Base-by-base conservation (phyloP, 2,888 invertebrate species). In the Andrena hattorfiana region DNA sequence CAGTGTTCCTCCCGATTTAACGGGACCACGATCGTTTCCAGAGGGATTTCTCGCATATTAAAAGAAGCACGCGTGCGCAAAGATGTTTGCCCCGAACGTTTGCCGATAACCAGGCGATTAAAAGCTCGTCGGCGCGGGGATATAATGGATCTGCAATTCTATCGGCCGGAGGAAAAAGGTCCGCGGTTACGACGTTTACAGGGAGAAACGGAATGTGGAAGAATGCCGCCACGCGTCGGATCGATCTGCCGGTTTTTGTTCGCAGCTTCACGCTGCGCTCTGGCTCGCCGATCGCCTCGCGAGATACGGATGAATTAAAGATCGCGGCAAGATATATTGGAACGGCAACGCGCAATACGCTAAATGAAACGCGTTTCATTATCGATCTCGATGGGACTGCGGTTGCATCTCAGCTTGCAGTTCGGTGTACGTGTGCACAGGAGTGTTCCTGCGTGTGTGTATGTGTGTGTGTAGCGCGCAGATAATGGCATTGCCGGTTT, bases 401-500 rank as follows among this genome's bases (percentile, higher is more conserved):
- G 82, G 72, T 86, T 68, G 81, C 86, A 72, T 85, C 87, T 86
- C 82, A 68, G 84, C 81, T 81, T 64, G 77, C 72, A 76, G 82
- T 70, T 51, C 62, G 42, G n/a, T 60, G 16, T 13, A 16, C 20
- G 16, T 35, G 20, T 23, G 7, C 23, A 20, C 56, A 23, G 28
- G 10, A 4, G 5, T 1, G 30, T 13, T 2, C 20, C 5, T 13
- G 13, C n/a, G 49, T 56, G 20, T 20, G 13, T 23, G n/a, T 7
- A 10, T 23, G 56, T 56, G 28, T 28, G 13, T 35, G 60, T 75
- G 67, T n/a, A n/a, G n/a, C 68, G 77, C 67, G 80, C 73, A 74
- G 75, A 73, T 88, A 87, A 87, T 89, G 85, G 85, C 84, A 89
- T 85, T 85, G 87, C 89, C 85, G 84, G 85, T 83, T 87, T 84